phyloP scores from a whole-genome alignment of 1,140 invertebrate genomes.

The Tetragonula clypearis region DNA sequence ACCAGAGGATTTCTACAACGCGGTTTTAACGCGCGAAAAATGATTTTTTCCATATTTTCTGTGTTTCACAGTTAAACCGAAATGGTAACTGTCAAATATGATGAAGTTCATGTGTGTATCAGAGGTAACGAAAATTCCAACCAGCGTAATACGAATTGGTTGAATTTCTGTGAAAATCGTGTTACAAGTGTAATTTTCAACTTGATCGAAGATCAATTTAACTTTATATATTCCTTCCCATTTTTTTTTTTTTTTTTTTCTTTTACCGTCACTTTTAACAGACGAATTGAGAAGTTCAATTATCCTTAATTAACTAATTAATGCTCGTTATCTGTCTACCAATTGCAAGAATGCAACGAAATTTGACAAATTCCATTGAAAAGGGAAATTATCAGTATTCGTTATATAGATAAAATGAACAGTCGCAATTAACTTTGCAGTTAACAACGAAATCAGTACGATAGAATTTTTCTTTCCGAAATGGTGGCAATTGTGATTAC shows the following conservation, averaged over 20 bases:
- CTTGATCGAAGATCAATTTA: neutral
- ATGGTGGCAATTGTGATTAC: neutral
- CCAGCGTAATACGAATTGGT: neutral
- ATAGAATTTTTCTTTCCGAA: neutral
- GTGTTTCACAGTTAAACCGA: neutral
- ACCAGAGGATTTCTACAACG: neutral
- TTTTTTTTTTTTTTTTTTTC: no score
- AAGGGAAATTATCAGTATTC: neutral
- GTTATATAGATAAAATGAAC: neutral
- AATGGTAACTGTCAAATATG: neutral
- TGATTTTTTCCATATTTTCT: neutral
- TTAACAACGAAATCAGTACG: neutral
- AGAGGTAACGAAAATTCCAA: no score
- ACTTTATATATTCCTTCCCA: neutral
- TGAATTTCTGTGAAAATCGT: neutral
- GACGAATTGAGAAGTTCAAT: no score
- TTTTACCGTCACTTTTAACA: neutral
- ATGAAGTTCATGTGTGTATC: neutral
- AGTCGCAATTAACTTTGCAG: no score
- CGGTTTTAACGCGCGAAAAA: neutral
- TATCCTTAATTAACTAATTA: neutral
- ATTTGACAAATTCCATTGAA: neutral
- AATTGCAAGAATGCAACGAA: neutral
- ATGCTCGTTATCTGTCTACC: neutral
- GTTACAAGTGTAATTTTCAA: neutral